Conservation (phyloP, 2,888 invertebrate genomes). For the Enchytraeus crypticus region DNA sequence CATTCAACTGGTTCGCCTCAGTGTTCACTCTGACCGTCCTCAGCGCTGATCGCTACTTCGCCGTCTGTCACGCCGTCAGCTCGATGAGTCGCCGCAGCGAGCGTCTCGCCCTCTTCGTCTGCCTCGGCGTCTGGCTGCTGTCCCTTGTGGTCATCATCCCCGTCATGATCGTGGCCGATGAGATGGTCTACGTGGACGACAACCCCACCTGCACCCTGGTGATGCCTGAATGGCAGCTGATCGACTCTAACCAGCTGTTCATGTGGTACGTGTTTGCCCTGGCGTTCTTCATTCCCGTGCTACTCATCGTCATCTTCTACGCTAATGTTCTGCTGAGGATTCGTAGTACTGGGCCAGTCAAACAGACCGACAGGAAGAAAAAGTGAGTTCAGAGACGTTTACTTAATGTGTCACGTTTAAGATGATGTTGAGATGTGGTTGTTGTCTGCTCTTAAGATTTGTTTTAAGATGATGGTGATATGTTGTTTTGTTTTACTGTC, state of each 20-base stretch:
- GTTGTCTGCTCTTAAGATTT: no score
- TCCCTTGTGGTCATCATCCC: slow-evolving; percentile 49
- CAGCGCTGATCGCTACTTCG: slow-evolving; percentile 49
- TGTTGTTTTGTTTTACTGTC: no score
- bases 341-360: slow-evolving; percentile 39
- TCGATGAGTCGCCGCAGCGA: slow-evolving; percentile 42
- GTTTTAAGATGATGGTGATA: no score
- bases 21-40: slow-evolving; percentile 49
- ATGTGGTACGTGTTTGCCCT: slow-evolving; percentile 44
- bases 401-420: no score
- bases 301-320: slow-evolving; percentile 44
- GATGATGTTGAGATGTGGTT: no score
- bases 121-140: slow-evolving; percentile 45
- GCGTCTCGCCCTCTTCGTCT: slow-evolving; percentile 41
- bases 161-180: slow-evolving; percentile 46
- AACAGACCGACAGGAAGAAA: slow-evolving; percentile 29
- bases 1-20: slow-evolving; percentile 48
- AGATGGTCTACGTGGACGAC: slow-evolving; percentile 25
- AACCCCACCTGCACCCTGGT: slow-evolving; percentile 35
- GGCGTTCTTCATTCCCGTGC: slow-evolving; percentile 42
- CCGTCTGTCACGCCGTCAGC: slow-evolving; percentile 48
- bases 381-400: no score
- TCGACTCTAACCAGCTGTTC: slow-evolving; percentile 39
- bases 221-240: slow-evolving; percentile 39
- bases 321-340: slow-evolving; percentile 41